phyloP scores from a whole-genome alignment of 2,888 invertebrate genomes.

The Nymphalis c-album region DNA sequence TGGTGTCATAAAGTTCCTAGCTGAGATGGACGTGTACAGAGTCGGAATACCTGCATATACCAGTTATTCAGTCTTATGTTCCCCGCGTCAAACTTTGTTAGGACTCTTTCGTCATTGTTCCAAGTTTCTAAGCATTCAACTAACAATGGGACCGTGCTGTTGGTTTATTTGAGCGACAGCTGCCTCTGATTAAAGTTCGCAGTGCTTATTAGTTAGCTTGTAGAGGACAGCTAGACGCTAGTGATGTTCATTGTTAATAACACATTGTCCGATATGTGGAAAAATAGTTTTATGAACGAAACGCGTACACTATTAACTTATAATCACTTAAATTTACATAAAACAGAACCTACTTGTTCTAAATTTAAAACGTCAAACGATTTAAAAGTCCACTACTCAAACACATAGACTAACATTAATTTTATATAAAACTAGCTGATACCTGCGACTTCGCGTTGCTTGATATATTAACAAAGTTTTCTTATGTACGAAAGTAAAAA shows the following conservation, averaged over 20 bases:
- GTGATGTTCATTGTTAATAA: neutral
- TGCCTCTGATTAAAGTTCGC: slow-evolving; percentile 12
- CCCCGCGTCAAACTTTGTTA: slow-evolving; percentile 35
- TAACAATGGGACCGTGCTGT: slow-evolving; percentile 17
- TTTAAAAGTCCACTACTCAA: too few relatives aligned
- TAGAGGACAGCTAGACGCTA: neutral
- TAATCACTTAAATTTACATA: too few relatives aligned
- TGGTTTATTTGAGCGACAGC: slow-evolving; percentile 18
- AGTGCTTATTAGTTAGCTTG: neutral
- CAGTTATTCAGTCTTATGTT: slow-evolving; percentile 56
- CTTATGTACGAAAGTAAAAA: too few relatives aligned
- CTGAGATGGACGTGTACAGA: slow-evolving; percentile 54
- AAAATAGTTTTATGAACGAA: too few relatives aligned
- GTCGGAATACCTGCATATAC: slow-evolving; percentile 59
- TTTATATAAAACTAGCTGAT: too few relatives aligned
- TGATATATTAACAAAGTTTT: too few relatives aligned
- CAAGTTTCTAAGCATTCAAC: slow-evolving; percentile 16
- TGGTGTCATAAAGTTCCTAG: slow-evolving; percentile 73
- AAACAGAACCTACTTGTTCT: too few relatives aligned
- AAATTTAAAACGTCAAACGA: too few relatives aligned
- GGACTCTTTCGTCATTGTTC: slow-evolving; percentile 28
- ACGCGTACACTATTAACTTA: too few relatives aligned
- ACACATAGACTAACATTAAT: too few relatives aligned
- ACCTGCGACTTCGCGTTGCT: too few relatives aligned
- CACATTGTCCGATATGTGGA: neutral